Evolutionary conservation across 2,888 invertebrate species (phyloP), one percentile per base, ranked within the genome.

Genomic region (Phania funesta): DNA sequence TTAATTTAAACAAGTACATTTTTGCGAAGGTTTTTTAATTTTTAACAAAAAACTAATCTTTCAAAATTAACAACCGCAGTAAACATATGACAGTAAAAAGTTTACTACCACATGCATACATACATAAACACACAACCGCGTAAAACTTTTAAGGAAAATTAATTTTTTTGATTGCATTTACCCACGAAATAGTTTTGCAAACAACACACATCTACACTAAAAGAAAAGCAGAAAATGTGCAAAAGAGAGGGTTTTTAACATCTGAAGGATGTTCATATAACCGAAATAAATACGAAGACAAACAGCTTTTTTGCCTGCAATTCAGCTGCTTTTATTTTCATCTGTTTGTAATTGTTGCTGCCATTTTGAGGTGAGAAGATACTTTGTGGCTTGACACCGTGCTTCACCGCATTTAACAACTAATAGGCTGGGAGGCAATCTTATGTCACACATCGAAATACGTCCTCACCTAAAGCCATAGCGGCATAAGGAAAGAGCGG

Each of bases 401-500:
- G 70, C 50, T 74, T 71, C 77, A 78, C 83, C 68, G 65, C 65
- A 79, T 75, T 71, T 79, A 76, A 83, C 50, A 65, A 58, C 74
- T 74, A 74, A 65, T 74, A 78, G 58, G 70, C 65, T 58, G 52
- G 44, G 58, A 64, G n/a, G 44, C 58, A 73, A 65, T 71, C 32
- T 44, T 64, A 22, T 44, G 20, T 4, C 76, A 71, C 38, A 50
- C 32, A 18, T 48, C 3, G 26, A 46, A 62, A 16, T 58, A 22
- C 44, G 20, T 41, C 11, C n/a, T 7, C 46, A 29, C 5, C 20
- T 32, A 13, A 35, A 35, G 13, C n/a, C 41, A 11, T 18, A 13
- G 29, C 16, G 35, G n/a, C 9, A 65, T 48, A 3, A 52, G 16
- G 32, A 26, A 24, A 22, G 11, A 9, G 13, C 4, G 24, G 54